A percentile compares a stretch with the other conserved stretches of the same genome.
These are phyloP conservation scores for Nowickia ferox DNA, from an alignment of 2,888 invertebrate species.

Conservation along the genomic window DNA sequence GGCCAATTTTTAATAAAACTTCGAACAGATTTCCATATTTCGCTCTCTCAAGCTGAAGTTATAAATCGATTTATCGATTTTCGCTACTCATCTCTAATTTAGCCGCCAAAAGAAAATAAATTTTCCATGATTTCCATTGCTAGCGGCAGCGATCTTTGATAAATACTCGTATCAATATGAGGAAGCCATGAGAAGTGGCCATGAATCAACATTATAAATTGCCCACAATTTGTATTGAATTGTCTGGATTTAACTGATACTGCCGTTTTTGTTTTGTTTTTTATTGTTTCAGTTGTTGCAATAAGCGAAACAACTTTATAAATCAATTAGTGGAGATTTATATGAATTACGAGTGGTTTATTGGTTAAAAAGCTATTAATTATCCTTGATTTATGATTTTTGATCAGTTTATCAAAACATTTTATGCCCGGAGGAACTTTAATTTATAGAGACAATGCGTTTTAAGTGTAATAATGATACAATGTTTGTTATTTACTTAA, in stretches of 20 bases:
- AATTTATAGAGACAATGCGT: neutral
- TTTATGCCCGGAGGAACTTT: neutral
- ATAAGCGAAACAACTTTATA: constrained; percentile 24
- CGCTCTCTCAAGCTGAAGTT: too few relatives aligned
- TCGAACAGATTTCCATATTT: too few relatives aligned
- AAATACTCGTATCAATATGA: constrained; percentile 4
- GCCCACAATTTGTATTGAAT: constrained; percentile 6
- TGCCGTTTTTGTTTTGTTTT: neutral
- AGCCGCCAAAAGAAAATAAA: neutral
- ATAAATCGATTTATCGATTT: too few relatives aligned
- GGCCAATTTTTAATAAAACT: too few relatives aligned
- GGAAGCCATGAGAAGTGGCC: constrained; percentile 6
- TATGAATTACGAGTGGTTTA: constrained; percentile 24
- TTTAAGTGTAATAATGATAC: neutral
- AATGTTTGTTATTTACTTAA: neutral
- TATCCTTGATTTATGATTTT: constrained; percentile 39
- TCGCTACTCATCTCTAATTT: neutral
- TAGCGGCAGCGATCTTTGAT: neutral
- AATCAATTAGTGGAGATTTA: constrained; percentile 40
- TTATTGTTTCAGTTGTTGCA: constrained; percentile 23
- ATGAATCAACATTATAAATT: constrained; percentile 30
- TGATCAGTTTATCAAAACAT: constrained; percentile 11
- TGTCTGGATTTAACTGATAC: neutral
- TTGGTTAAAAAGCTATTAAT: constrained; percentile 16
- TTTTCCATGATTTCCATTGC: neutral